Evolutionary conservation across 2,797 vertebrate species (phyloP), one percentile per base, ranked within the genome.

Genomic region (Sternarchorhynchus goeldii): DNA sequence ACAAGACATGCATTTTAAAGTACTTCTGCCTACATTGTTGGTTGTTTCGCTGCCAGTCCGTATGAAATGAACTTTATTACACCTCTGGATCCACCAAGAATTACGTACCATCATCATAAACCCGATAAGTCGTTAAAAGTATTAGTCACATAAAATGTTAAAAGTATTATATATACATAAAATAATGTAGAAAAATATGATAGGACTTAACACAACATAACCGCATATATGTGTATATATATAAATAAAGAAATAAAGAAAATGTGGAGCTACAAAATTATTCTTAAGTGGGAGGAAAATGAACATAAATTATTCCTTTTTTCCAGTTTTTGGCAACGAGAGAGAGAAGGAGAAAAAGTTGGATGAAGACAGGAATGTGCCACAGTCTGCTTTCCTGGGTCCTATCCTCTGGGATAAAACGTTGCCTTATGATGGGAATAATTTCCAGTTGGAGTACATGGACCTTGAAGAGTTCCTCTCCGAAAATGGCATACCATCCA

Each of bases 361-460:
- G 89, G 95, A 96, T 6, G 95, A 96, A 88, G 95, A 95, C 73
- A 89, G 86, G 64, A 92, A 91, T 1, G 90, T 93, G 79, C 94
- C 95, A 32, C 94, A 95, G 86, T 95, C 95, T 0, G 95, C 95
- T 53, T 96, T 96, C 90, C 85, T 96, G 92, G 95, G 95, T n/a
- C 95, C 95, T 73, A 96, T 95, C 59, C 91, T 96, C 86, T 96
- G 95, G 95, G 95, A 96, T 92, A 96, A 96, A 92, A 96, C 95
- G 6, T 92, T 96, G 83, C 94, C 95, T 14, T 96, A 96, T 1
- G 95, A 96, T 80, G 95, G 94, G 83, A 95, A 96, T 86, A 93
- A 91, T 87, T 96, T 96, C 92, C 95, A 96, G 88, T 88, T 96
- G 92, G 95, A 96, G 90, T 96, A 96, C 91, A 96, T 96, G 95